phyloP scores from a whole-genome alignment of 2,113 vertebrate genomes.

The Cyanistes caeruleus region DNA sequence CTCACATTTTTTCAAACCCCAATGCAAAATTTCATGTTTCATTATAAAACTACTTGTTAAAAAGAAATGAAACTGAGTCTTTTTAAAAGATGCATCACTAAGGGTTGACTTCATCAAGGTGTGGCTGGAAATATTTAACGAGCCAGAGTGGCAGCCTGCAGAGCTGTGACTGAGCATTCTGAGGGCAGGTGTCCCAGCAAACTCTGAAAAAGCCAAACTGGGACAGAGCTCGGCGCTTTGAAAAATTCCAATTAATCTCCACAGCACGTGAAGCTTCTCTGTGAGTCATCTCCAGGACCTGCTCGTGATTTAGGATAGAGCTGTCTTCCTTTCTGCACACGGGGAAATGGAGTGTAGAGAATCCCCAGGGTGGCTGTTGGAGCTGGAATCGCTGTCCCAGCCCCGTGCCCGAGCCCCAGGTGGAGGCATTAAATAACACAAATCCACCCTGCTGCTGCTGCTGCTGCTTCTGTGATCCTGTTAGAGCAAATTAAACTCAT shows the following conservation, averaged over 20 bases:
- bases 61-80: neutral
- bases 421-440: neutral
- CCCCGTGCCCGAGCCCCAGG: neutral
- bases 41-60: neutral
- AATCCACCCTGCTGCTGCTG: neutral
- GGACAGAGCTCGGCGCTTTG: neutral
- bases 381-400: neutral
- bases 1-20: neutral
- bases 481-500: neutral
- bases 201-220: neutral
- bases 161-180: neutral
- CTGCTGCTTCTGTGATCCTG: neutral
- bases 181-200: neutral
- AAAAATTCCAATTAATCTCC: neutral
- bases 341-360: accelerated
- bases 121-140: neutral
- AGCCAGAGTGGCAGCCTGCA: neutral
- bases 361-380: neutral
- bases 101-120: constrained; percentile 34
- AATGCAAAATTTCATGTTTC: neutral
- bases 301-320: neutral
- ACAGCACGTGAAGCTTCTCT: neutral
- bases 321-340: neutral
- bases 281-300: neutral
- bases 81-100: neutral